Evolutionary conservation across 2,888 invertebrate species (phyloP).

Genomic region (Theretra japonica): DNA sequence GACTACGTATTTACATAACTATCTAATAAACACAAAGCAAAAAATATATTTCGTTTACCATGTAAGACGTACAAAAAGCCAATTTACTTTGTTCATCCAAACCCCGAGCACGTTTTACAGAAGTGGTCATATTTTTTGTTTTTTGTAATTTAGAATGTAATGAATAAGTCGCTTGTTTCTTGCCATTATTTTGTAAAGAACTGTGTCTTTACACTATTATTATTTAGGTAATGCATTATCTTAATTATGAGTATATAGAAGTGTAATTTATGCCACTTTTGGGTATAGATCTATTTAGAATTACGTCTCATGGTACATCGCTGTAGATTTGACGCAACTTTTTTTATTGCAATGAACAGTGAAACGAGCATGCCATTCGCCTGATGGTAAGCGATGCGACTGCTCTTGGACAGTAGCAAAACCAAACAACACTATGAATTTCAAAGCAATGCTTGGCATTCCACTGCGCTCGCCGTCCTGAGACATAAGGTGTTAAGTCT

Average conservation of each 20-base stretch:
- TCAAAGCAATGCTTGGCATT: too few relatives aligned
- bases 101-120: conserved; percentile 36
- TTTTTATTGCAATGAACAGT: too few relatives aligned
- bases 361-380: too few relatives aligned
- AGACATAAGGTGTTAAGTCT: too few relatives aligned
- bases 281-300: too few relatives aligned
- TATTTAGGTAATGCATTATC: background rate
- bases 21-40: conserved; percentile 26
- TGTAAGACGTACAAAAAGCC: conserved; percentile 37
- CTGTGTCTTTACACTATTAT: background rate
- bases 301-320: too few relatives aligned
- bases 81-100: conserved; percentile 37
- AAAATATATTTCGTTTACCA: conserved; percentile 28
- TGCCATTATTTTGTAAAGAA: conserved; percentile 30
- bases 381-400: too few relatives aligned
- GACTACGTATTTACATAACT: conserved; percentile 19
- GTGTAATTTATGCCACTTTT: too few relatives aligned
- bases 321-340: too few relatives aligned
- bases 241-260: background rate
- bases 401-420: too few relatives aligned
- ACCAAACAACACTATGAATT: too few relatives aligned
- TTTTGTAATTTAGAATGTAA: conserved; percentile 39
- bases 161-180: conserved; percentile 39
- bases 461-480: too few relatives aligned
- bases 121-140: conserved; percentile 37